phyloP scores from a whole-genome alignment of 1,140 invertebrate species.

The Myzus persicae region DNA sequence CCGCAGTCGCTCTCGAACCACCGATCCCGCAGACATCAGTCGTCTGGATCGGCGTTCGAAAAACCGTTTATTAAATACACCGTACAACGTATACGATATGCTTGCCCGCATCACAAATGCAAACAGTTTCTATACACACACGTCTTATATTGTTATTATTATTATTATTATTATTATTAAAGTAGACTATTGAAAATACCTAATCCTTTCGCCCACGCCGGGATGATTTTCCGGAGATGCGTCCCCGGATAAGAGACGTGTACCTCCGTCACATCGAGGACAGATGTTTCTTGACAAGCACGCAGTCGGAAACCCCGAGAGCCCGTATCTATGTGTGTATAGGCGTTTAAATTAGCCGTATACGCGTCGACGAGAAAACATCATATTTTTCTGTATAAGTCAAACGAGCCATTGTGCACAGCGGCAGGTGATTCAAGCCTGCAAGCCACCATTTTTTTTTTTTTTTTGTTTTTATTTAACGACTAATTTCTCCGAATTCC shows the following conservation, averaged over 20 bases:
- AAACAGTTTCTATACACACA: background rate
- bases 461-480: no score
- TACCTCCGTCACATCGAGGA: background rate
- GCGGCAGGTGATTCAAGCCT: no score
- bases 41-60: constrained; percentile 41
- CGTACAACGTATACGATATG: no score
- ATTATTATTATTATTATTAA: background rate
- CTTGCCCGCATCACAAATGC: background rate
- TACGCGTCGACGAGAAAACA: no score
- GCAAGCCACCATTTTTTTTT: no score
- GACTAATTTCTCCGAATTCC: no score
- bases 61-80: constrained; percentile 44
- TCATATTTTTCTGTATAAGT: no score
- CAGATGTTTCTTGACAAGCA: background rate
- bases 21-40: background rate
- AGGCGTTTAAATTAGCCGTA: no score
- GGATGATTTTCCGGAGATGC: background rate
- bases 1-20: background rate
- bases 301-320: background rate
- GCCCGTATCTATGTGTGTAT: background rate
- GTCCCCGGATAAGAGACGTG: background rate
- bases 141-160: background rate
- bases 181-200: background rate
- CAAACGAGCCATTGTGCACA: no score
- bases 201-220: constrained; percentile 35